phyloP scores from a whole-genome alignment of 2,888 invertebrate species.

The Dimorphilus gyrociliatus region DNA sequence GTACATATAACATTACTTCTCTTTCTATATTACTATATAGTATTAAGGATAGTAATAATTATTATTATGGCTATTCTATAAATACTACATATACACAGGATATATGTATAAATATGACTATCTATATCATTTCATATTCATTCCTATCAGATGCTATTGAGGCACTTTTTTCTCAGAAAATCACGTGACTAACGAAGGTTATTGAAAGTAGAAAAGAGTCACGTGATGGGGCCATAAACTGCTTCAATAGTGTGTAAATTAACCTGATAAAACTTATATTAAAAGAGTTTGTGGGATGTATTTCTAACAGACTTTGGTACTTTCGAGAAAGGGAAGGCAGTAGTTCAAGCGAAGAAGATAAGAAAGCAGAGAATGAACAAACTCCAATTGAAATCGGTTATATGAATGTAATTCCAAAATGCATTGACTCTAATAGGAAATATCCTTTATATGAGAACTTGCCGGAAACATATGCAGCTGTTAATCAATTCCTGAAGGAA shows the following conservation, averaged over 20 bases:
- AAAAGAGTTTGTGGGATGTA: too few relatives aligned
- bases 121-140: too few relatives aligned
- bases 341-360: too few relatives aligned
- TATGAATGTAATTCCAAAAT: constrained; percentile 15
- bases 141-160: too few relatives aligned
- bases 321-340: background rate
- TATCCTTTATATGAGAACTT: constrained; percentile 13
- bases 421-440: constrained; percentile 11
- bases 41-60: background rate
- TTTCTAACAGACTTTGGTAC: constrained; percentile 1
- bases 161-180: too few relatives aligned
- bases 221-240: background rate
- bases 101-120: too few relatives aligned
- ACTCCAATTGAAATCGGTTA: constrained; percentile 12
- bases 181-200: too few relatives aligned
- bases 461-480: constrained; percentile 14
- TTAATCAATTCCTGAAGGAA: constrained; percentile 11
- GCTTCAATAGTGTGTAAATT: background rate
- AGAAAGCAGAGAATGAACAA: background rate
- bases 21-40: too few relatives aligned
- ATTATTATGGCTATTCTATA: too few relatives aligned
- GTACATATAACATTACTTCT: too few relatives aligned
- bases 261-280: background rate
- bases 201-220: background rate
- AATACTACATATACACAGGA: too few relatives aligned